Conservation (phyloP, 2,888 invertebrate genomes). For the Protula sp. region DNA sequence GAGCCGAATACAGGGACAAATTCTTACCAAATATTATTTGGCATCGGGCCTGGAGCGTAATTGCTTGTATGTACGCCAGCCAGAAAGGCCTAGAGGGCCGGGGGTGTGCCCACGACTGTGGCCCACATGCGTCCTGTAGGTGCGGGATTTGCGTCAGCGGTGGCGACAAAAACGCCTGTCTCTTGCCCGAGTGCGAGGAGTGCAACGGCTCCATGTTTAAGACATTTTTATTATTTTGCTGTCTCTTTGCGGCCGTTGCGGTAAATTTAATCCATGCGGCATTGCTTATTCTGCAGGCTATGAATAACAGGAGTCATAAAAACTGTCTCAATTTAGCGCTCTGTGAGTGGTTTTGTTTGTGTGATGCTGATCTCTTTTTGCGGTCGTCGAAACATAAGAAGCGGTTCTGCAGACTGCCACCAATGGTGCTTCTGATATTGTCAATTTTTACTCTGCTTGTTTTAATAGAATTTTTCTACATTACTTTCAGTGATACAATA, state of each 20-base stretch:
- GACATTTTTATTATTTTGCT: neutral
- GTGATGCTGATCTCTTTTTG: constrained; percentile 32
- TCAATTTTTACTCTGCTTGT: constrained; percentile 18
- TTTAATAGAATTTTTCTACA: constrained; percentile 14
- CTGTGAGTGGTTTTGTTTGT: constrained; percentile 39
- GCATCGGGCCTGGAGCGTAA: constrained; percentile 26
- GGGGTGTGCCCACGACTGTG: constrained; percentile 44
- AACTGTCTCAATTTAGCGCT: constrained; percentile 26
- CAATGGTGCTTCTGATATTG: constrained; percentile 29
- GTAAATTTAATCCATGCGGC: constrained; percentile 24
- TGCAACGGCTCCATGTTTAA: constrained; percentile 26
- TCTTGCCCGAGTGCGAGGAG: constrained; percentile 33
- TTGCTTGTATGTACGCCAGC: constrained; percentile 25
- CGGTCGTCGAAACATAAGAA: neutral
- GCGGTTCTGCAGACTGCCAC: constrained; percentile 28
- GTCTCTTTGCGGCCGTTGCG: constrained; percentile 11
- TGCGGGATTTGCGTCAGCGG: constrained; percentile 41
- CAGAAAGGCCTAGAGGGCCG: constrained; percentile 31
- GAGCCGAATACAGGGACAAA: constrained; percentile 27
- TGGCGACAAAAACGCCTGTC: constrained; percentile 30
- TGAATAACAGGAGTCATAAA: constrained; percentile 18
- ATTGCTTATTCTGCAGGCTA: constrained; percentile 30
- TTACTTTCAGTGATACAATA: constrained; percentile 24
- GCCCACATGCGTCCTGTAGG: constrained; percentile 42
- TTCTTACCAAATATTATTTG: constrained; percentile 30